Percentiles rank a stretch among this genome's conserved stretches.
Evolutionary conservation across 2,113 vertebrate genomes (phyloP).

Genomic region (Sciurus niger): DNA sequence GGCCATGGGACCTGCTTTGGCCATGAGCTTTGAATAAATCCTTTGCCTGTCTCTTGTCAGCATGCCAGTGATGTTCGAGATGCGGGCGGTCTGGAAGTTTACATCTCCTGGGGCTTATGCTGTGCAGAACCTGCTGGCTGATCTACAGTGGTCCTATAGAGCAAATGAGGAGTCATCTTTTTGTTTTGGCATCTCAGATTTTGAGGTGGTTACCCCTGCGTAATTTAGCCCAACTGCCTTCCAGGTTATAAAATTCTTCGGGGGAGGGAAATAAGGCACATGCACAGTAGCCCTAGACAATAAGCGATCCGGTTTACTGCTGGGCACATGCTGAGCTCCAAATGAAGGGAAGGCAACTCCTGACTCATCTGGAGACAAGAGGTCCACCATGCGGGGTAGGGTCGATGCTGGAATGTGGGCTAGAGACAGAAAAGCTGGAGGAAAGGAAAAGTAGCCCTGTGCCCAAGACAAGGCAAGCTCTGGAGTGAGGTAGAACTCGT

Average conservation of each 20-base stretch:
- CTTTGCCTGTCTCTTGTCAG: background rate
- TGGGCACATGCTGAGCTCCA: background rate
- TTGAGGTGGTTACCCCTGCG: background rate
- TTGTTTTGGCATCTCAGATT: conserved; percentile 4
- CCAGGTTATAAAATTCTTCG: background rate
- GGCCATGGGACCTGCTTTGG: background rate
- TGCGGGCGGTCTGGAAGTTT: background rate
- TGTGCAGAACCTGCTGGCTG: background rate
- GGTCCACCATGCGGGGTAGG: background rate
- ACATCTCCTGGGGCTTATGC: background rate
- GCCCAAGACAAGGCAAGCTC: too few species aligned
- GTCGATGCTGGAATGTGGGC: background rate
- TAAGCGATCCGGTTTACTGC: background rate
- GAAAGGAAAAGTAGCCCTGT: background rate
- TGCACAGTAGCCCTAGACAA: background rate
- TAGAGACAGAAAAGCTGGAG: background rate
- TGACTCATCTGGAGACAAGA: background rate
- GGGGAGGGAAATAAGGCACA: background rate
- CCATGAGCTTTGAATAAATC: background rate
- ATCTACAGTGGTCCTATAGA: too few species aligned
- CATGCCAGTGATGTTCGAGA: background rate
- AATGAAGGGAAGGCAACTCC: background rate
- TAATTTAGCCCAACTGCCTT: background rate
- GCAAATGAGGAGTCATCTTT: background rate
- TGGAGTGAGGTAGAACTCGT: background rate